Evolutionary conservation across 2,797 vertebrate species (phyloP).

Genomic region (Lophius americanus): DNA sequence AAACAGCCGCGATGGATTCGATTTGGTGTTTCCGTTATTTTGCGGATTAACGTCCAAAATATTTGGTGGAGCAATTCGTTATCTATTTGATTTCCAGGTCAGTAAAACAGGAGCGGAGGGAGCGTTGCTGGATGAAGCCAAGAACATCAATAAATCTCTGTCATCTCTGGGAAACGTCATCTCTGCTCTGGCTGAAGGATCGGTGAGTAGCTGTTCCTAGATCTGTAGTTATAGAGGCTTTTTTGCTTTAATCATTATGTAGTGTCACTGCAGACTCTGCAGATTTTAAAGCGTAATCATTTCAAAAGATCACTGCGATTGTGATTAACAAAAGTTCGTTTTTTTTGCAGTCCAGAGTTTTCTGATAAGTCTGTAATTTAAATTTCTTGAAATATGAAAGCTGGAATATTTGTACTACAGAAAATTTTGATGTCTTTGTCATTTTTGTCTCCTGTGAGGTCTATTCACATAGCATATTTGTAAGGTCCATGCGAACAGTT

Average conservation of each 20-base stretch:
- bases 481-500: no score
- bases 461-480: no score
- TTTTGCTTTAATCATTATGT: not conserved
- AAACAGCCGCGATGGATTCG: not conserved
- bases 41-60: not conserved
- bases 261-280: no score
- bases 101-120: constrained; percentile 99
- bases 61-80: not conserved
- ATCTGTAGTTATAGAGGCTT: not conserved
- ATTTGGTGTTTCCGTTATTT: not conserved
- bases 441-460: no score
- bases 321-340: no score
- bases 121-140: constrained; percentile 95
- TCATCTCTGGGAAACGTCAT: constrained; percentile 98
- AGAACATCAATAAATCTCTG: constrained; percentile 99
- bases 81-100: constrained; percentile 80
- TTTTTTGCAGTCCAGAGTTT: no score
- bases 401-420: no score
- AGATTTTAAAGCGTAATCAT: no score
- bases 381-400: no score
- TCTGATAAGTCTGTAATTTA: no score
- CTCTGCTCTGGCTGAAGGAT: constrained; percentile 94
- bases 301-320: no score
- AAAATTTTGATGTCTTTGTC: no score
- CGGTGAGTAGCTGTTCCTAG: constrained; percentile 80